Conservation (phyloP, 2,888 invertebrate genomes). For the Mantis religiosa region DNA sequence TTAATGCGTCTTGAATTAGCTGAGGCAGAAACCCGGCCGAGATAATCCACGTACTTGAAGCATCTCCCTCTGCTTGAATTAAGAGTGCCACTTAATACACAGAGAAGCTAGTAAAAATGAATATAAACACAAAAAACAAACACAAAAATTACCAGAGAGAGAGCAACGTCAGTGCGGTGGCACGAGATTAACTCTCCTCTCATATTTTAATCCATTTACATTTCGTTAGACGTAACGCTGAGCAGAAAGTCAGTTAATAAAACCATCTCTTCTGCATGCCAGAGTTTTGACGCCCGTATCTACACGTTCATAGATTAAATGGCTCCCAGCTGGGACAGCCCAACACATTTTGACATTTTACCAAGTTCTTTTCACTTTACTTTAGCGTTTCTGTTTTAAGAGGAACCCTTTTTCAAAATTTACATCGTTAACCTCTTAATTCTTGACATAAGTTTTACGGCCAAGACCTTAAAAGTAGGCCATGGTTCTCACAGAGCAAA, state of each 20-base stretch:
- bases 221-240: background rate
- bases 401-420: too few species aligned
- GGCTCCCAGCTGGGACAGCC: background rate
- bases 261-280: background rate
- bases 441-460: too few species aligned
- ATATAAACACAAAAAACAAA: background rate
- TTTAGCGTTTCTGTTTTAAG: too few species aligned
- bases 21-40: background rate
- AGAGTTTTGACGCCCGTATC: background rate
- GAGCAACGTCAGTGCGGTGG: background rate
- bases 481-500: too few species aligned
- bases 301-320: background rate
- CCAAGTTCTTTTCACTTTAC: too few species aligned
- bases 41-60: background rate
- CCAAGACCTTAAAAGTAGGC: too few species aligned
- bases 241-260: constrained; percentile 3
- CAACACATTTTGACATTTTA: too few species aligned
- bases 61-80: background rate
- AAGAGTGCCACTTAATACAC: background rate
- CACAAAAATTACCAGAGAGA: background rate
- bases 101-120: background rate
- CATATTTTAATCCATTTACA: constrained; percentile 8
- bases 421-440: too few species aligned
- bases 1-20: background rate
- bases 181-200: background rate